Conservation (phyloP, 2,113 vertebrate species). For the Sprattus sprattus region DNA sequence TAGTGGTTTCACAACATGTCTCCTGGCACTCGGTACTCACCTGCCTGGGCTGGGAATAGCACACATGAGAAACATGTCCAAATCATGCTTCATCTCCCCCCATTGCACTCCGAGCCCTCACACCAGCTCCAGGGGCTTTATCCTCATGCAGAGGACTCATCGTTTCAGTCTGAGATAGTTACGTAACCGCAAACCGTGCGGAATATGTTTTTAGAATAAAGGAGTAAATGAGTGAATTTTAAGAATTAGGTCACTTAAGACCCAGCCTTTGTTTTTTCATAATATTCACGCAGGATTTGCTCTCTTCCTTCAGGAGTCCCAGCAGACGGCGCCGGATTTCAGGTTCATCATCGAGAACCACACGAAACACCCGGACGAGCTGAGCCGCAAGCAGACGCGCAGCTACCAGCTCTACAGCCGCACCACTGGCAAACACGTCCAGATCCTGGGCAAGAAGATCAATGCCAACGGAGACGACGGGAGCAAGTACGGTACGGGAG, state of each 20-base stretch:
- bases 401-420: slow-evolving; percentile 80
- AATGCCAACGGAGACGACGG: slow-evolving; percentile 82
- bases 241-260: neutral
- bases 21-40: slow-evolving; percentile 53
- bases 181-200: neutral
- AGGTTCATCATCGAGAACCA: slow-evolving; percentile 78
- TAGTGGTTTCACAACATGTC: slow-evolving; percentile 63
- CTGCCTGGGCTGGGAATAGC: slow-evolving; percentile 36
- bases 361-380: slow-evolving; percentile 73
- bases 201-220: neutral
- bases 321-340: slow-evolving; percentile 75
- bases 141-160: neutral
- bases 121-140: neutral
- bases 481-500: slow-evolving; percentile 80
- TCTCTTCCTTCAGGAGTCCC: slow-evolving; percentile 67
- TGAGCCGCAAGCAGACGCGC: slow-evolving; percentile 77
- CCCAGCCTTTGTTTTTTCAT: neutral
- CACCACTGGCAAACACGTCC: slow-evolving; percentile 77
- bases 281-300: neutral
- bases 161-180: neutral
- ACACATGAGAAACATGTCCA: slow-evolving; percentile 25
- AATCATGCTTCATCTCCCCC: slow-evolving; percentile 34
- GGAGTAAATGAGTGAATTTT: neutral
- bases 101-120: slow-evolving; percentile 19
- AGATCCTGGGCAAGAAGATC: slow-evolving; percentile 77